Evolutionary conservation across 2,113 vertebrate species (phyloP), one percentile per base, ranked within the genome.

Genomic region (Pristiophorus japonicus): DNA sequence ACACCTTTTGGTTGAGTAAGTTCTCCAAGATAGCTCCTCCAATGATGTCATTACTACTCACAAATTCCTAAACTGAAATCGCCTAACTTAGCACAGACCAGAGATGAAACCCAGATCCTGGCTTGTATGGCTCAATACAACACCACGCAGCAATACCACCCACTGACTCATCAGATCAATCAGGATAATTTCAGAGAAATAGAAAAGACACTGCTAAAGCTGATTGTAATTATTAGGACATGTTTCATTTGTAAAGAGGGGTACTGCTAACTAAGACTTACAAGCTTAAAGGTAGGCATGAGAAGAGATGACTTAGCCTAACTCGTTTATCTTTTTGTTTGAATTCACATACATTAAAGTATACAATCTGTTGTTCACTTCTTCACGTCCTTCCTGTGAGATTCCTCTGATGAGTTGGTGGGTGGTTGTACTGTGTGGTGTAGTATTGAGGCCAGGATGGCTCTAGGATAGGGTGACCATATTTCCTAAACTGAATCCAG

Each of bases 1-100:
- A 47, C 24, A 67, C 22, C 65, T 16, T 67, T 45, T 70, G 92
- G 65, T 63, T 24, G 38, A 94, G 59, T 70, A 67, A 22, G 24
- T 47, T 70, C 65, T 94, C 92, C 38, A 94, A 94, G 65, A 12
- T 70, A 67, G 20, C 38, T 94, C 38, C 65, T 47, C 92, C 42
- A 63, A 20, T 65, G 88, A 92, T 65, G 88, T 92, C 88, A 92
- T 92, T 92, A n/a, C 34, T 1, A 38, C 59, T 92, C 55, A 92
- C 59, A 92, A 92, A 92, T 92, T 92, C 59, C 59, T 65, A 92
- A 63, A 63, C 5, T 92, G 88, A 92, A 92, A n/a, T 65, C 88
- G 63, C 34, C 88, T 63, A 91, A 63, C 59, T 59, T 16, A 42
- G 88, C 18, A 38, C 59, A 92, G 62, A 92, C 59, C 34, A 92